These are phyloP conservation scores for Pseudorasbora parva DNA, from an alignment of 2,113 vertebrate genomes.

Conservation along the genomic window DNA sequence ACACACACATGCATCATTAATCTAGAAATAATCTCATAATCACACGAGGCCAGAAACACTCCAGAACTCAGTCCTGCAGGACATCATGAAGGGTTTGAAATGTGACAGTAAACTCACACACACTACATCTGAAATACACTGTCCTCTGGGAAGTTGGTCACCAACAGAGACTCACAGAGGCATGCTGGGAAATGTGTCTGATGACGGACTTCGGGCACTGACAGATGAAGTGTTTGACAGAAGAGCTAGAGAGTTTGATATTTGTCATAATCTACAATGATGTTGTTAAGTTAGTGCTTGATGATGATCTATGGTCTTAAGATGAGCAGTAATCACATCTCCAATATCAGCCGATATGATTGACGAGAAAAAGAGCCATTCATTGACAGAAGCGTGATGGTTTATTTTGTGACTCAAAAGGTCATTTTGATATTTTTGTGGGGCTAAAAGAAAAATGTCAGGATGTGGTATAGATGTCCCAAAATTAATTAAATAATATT, in stretches of 20 bases:
- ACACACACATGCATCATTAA: background rate
- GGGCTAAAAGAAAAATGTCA: background rate
- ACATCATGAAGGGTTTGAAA: background rate
- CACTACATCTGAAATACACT: too few relatives aligned
- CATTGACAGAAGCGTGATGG: background rate
- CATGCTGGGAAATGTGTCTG: background rate
- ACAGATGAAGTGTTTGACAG: background rate
- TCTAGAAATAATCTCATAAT: background rate
- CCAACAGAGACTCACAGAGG: background rate
- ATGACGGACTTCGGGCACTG: background rate
- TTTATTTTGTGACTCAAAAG: background rate
- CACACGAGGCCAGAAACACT: background rate
- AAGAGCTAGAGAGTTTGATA: too few relatives aligned
- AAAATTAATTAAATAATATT: too few relatives aligned
- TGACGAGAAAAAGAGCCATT: background rate
- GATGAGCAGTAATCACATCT: background rate
- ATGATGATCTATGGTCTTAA: background rate
- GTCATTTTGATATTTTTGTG: background rate
- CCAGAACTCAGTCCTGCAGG: background rate
- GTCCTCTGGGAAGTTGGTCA: background rate
- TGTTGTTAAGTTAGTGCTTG: background rate
- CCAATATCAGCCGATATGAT: background rate
- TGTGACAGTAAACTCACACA: background rate
- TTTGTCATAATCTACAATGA: too few relatives aligned
- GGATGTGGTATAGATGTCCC: background rate